phyloP scores from a whole-genome alignment of 2,888 invertebrate genomes.

The Epinotia bilunana region DNA sequence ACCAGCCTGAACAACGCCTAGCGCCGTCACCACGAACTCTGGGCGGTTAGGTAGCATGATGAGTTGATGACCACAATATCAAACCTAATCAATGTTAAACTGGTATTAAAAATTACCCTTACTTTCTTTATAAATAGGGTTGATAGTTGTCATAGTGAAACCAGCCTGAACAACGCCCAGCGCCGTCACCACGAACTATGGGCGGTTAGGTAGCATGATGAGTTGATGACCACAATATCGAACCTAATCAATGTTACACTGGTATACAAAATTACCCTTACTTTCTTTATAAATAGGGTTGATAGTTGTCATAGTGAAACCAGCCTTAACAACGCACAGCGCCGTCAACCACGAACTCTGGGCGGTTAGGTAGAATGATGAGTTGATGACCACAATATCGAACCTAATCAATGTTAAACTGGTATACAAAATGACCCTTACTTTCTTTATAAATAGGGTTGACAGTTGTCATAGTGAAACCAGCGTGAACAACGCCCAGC shows the following conservation, averaged over 20 bases:
- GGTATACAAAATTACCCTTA: constrained; percentile 51
- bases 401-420: no score
- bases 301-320: constrained; percentile 88
- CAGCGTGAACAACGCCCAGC: constrained; percentile 88
- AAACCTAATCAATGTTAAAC: no score
- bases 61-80: no score
- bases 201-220: constrained; percentile 87
- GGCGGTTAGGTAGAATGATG: constrained; percentile 88
- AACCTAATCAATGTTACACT: no score
- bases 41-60: no score
- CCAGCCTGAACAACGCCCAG: constrained; percentile 89
- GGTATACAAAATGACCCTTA: constrained; percentile 57
- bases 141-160: constrained; percentile 88
- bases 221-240: constrained; percentile 68
- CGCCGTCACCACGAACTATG: constrained; percentile 88
- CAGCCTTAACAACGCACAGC: constrained; percentile 88
- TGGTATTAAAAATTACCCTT: constrained; percentile 30
- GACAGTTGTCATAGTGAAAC: constrained; percentile 88
- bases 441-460: constrained; percentile 90
- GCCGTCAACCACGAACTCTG: constrained; percentile 89
- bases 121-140: constrained; percentile 89
- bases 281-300: constrained; percentile 90
- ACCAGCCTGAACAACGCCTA: no score
- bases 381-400: constrained; percentile 86
- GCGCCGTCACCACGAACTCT: no score